A percentile compares a stretch with the other conserved stretches of the same genome.
These are phyloP conservation scores for Menidia beryllina DNA, from an alignment of 2,113 vertebrate genomes.

Conservation along the genomic window DNA sequence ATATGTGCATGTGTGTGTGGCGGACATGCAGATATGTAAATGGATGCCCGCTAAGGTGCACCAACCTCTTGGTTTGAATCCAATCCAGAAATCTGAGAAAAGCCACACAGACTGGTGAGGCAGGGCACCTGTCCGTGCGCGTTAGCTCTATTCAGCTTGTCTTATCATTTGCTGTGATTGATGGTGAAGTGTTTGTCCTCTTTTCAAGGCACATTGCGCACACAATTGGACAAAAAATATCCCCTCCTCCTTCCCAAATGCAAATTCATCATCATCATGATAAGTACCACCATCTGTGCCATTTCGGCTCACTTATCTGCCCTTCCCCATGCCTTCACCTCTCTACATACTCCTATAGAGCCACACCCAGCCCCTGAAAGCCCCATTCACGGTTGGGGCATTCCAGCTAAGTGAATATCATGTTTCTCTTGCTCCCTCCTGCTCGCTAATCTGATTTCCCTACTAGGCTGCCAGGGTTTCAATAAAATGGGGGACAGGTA, in stretches of 20 bases:
- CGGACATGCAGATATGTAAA: conserved; percentile 13
- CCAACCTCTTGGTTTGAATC: conserved; percentile 43
- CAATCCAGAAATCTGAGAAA: conserved; percentile 48
- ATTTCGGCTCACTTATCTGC: conserved; percentile 68
- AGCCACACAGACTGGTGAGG: conserved; percentile 31
- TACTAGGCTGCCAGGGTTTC: conserved; percentile 62
- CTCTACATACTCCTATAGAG: conserved; percentile 55
- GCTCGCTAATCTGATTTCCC: conserved; percentile 72
- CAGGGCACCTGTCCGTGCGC: conserved; percentile 41
- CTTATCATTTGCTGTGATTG: conserved; percentile 75
- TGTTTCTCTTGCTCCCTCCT: conserved; percentile 61
- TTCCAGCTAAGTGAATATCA: conserved; percentile 68
- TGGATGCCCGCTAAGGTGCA: conserved; percentile 20
- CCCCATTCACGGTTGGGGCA: conserved; percentile 48
- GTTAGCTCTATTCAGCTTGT: conserved; percentile 50
- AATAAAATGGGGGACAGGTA: conserved; percentile 69
- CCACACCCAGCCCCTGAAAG: conserved; percentile 56
- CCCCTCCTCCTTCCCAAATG: conserved; percentile 42
- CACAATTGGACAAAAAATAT: conserved; percentile 32
- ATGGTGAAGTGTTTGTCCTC: conserved; percentile 76
- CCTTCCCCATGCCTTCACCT: conserved; percentile 52
- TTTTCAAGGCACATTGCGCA: conserved; percentile 37
- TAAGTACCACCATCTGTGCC: conserved; percentile 75
- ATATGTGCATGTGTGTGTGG: conserved; percentile 12
- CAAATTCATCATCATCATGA: conserved; percentile 72